Percentiles rank a stretch among this genome's conserved stretches.
phyloP scores from a whole-genome alignment of 2,113 vertebrate species.

The Anseranas semipalmata region DNA sequence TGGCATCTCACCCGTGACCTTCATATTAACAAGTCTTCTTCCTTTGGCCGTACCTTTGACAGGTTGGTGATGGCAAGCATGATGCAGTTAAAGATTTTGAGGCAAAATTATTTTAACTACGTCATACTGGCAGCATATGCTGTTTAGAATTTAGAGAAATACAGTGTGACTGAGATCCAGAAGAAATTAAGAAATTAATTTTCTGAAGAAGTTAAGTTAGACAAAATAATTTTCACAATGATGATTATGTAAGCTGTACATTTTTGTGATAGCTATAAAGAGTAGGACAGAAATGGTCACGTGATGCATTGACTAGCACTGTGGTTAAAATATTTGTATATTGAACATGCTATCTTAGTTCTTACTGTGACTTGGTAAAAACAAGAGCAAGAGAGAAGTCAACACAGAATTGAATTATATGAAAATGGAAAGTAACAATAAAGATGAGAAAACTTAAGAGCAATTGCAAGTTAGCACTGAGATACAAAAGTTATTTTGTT shows the following conservation, averaged over 20 bases:
- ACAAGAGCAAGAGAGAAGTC: background rate
- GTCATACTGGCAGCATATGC: background rate
- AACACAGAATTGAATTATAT: background rate
- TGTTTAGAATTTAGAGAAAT: background rate
- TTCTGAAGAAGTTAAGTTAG: too few species aligned
- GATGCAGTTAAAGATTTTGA: background rate
- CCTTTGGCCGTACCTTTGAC: conserved; percentile 97
- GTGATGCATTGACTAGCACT: background rate
- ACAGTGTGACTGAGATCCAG: background rate
- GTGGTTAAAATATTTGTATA: background rate
- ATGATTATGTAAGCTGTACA: background rate
- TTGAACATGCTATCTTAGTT: background rate
- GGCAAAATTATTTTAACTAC: background rate
- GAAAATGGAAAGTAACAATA: background rate
- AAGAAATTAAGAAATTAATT: background rate
- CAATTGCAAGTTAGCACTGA: background rate
- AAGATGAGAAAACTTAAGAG: background rate
- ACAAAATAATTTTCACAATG: background rate
- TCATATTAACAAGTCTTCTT: conserved; percentile 94
- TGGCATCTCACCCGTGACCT: conserved; percentile 98
- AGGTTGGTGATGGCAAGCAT: conserved; percentile 79
- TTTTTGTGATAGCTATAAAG: background rate
- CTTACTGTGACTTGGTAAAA: background rate
- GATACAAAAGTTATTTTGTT: background rate
- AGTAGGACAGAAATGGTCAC: background rate